phyloP scores from a whole-genome alignment of 2,888 invertebrate species.

The Xestobium rufovillosum region DNA sequence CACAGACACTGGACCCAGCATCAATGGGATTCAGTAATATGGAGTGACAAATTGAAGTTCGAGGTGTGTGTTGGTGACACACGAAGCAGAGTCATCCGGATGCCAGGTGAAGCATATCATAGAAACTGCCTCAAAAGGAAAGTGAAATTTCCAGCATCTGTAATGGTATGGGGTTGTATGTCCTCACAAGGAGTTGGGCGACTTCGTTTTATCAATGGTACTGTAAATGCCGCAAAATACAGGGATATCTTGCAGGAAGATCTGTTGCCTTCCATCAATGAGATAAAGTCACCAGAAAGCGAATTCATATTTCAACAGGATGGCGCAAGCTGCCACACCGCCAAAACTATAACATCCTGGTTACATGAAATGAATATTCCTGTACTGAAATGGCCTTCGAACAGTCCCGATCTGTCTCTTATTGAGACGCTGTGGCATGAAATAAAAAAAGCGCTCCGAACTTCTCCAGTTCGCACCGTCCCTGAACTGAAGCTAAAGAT shows the following conservation, averaged over 20 bases:
- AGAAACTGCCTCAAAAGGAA: conserved; percentile 14
- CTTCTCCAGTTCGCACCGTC: conserved; percentile 10
- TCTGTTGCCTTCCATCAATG: too few relatives aligned
- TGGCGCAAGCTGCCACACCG: conserved; percentile 13
- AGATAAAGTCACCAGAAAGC: too few relatives aligned
- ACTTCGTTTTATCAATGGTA: conserved; percentile 16
- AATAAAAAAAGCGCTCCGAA: conserved; percentile 16
- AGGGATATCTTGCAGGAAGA: conserved; percentile 1
- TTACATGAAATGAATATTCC: conserved; percentile 10
- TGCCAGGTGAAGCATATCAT: conserved; percentile 14
- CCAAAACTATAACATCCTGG: conserved; percentile 13
- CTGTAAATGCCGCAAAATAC: conserved; percentile 14
- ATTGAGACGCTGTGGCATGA: conserved; percentile 15
- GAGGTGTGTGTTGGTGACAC: conserved; percentile 17
- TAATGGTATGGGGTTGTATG: too few relatives aligned
- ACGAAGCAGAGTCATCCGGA: conserved; percentile 16
- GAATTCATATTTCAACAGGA: conserved; percentile 12
- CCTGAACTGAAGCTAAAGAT: too few relatives aligned
- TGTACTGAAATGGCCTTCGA: conserved; percentile 13
- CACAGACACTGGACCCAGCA: conserved; percentile 7
- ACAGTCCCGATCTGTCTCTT: too few relatives aligned
- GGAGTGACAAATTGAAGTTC: conserved; percentile 17
- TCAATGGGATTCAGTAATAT: conserved; percentile 14
- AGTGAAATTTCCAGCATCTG: too few relatives aligned
- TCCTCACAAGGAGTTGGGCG: too few relatives aligned